phyloP scores from a whole-genome alignment of 2,113 vertebrate genomes.

The Origma solitaria region DNA sequence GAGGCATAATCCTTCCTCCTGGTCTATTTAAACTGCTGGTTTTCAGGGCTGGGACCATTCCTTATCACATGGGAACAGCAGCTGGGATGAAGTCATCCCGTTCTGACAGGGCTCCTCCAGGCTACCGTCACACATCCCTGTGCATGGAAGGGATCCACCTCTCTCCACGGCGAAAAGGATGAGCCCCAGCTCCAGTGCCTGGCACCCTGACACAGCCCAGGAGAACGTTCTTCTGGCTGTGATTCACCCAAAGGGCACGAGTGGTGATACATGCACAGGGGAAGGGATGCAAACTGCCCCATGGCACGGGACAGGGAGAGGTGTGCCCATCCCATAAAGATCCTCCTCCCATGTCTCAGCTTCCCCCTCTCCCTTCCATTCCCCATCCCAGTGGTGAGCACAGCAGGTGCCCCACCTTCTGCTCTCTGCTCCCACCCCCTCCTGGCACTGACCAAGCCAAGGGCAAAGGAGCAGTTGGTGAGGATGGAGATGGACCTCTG shows the following conservation, averaged over 20 bases:
- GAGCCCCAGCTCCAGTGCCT: neutral
- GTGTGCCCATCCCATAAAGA: neutral
- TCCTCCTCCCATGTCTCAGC: neutral
- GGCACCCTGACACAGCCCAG: neutral
- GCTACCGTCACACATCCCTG: neutral
- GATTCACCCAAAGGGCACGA: neutral
- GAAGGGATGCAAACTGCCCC: neutral
- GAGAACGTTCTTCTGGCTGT: neutral
- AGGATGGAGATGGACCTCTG: neutral
- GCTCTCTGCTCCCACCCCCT: neutral
- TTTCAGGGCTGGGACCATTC: neutral
- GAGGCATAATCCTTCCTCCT: neutral
- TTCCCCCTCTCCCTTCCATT: neutral
- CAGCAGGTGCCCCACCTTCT: rapidly evolving
- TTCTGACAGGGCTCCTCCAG: neutral
- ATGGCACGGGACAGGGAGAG: neutral
- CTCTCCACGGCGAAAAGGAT: neutral
- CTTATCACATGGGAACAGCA: neutral
- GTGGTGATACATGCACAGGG: rapidly evolving
- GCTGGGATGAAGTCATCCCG: neutral
- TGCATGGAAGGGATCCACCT: neutral
- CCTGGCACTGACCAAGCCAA: rapidly evolving
- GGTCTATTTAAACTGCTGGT: neutral
- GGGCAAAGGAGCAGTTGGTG: neutral
- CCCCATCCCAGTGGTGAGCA: rapidly evolving